Evolutionary conservation across 2,888 invertebrate genomes (phyloP).

Genomic region (Podabrus alpinus): DNA sequence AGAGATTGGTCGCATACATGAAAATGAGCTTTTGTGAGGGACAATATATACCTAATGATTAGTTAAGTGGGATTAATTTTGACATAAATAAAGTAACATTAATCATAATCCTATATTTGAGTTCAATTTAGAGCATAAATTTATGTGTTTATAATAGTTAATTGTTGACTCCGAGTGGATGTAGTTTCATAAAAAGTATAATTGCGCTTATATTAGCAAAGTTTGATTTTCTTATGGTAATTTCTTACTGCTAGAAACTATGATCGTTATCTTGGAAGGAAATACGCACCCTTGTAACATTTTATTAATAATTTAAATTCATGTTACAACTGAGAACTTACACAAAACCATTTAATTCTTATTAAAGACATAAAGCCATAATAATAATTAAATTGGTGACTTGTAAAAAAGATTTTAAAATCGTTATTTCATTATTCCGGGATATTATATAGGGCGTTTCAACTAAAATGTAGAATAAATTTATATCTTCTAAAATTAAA

Average conservation of each 20-base stretch:
- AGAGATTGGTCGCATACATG: neutral
- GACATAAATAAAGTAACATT: neutral
- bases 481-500: neutral
- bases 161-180: neutral
- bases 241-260: neutral
- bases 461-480: neutral
- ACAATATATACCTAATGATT: neutral
- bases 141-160: neutral
- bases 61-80: neutral
- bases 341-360: neutral
- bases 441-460: neutral
- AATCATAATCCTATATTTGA: neutral
- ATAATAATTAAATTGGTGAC: neutral
- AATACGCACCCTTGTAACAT: neutral
- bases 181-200: neutral
- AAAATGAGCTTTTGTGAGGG: neutral
- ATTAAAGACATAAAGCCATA: neutral
- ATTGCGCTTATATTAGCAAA: neutral
- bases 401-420: neutral
- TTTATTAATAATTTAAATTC: neutral
- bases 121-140: neutral
- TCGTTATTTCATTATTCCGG: neutral
- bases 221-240: neutral
- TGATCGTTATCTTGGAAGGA: neutral
- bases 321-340: neutral